Evolutionary conservation across 35 echinoderm and acorn worm species (phyloP).

Genomic region (Ophioderma brevispina): DNA sequence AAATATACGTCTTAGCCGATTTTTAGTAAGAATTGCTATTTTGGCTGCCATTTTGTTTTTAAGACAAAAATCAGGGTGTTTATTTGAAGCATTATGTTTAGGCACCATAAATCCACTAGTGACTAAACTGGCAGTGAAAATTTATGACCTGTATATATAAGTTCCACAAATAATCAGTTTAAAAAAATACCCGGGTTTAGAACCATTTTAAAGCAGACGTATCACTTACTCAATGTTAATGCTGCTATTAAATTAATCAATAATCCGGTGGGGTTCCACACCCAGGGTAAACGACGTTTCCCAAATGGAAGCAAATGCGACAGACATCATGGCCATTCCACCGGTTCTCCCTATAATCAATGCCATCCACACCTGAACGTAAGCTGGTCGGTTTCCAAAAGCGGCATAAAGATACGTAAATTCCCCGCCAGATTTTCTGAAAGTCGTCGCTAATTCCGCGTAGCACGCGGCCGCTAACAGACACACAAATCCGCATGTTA

Average conservation of each 20-base stretch:
- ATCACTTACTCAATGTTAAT: constrained; percentile 64
- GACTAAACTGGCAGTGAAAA: too few species aligned
- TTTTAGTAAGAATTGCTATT: too few species aligned
- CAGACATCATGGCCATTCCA: constrained; percentile 35
- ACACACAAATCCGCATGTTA: constrained; percentile 50
- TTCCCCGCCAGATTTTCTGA: constrained; percentile 52
- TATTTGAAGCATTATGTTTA: too few species aligned
- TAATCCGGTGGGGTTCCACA: neutral
- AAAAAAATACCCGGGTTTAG: too few species aligned
- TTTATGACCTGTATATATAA: too few species aligned
- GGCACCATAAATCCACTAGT: too few species aligned
- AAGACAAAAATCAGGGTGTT: too few species aligned
- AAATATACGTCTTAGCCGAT: too few species aligned
- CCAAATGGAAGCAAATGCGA: constrained; percentile 32
- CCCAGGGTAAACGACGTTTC: neutral
- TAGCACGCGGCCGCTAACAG: constrained; percentile 84
- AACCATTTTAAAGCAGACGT: too few species aligned
- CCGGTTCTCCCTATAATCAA: constrained; percentile 48
- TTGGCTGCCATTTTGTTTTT: too few species aligned
- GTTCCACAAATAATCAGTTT: too few species aligned
- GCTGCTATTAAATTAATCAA: constrained; percentile 62
- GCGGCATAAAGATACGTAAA: constrained; percentile 70
- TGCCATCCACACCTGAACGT: constrained; percentile 79
- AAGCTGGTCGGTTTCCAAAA: constrained; percentile 58
- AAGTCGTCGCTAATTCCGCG: constrained; percentile 61